phyloP scores from a whole-genome alignment of 2,797 vertebrate genomes.

The Thripadectes ignobilis region DNA sequence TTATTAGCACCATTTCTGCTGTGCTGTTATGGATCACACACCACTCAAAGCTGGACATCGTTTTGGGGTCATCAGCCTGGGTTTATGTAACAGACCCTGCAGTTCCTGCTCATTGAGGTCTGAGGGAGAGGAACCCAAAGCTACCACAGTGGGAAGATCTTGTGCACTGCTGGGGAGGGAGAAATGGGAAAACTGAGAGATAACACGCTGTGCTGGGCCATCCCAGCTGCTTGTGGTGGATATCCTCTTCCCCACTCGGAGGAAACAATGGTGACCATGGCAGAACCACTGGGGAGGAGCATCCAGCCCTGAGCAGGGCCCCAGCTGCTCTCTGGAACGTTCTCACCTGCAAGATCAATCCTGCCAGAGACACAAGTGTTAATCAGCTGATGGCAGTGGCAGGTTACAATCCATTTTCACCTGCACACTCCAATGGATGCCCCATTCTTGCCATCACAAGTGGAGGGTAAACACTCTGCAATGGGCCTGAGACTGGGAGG shows the following conservation, averaged over 20 bases:
- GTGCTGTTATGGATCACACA: background rate
- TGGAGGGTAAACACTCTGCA: background rate
- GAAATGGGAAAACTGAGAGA: background rate
- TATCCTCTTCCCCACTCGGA: background rate
- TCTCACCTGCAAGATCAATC: constrained; percentile 70
- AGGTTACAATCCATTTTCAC: constrained; percentile 77
- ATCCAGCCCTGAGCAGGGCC: background rate
- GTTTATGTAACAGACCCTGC: background rate
- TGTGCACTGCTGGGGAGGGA: background rate
- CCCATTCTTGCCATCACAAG: constrained; percentile 39
- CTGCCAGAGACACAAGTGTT: constrained; percentile 46
- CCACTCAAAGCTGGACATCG: accelerated
- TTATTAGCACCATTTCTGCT: background rate
- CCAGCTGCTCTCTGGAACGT: constrained; percentile 42
- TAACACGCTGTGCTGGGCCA: accelerated
- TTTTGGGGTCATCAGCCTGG: background rate
- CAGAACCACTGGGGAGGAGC: background rate
- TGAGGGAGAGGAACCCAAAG: background rate
- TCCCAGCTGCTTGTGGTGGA: background rate
- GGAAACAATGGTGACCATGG: accelerated
- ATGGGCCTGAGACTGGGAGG: background rate
- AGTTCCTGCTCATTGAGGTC: background rate
- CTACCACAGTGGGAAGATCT: background rate
- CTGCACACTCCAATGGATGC: constrained; percentile 64
- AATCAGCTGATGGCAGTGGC: constrained; percentile 62